Evolutionary conservation across 1,140 invertebrate genomes (phyloP), one percentile per base, ranked within the genome.

Genomic region (Mya arenaria): DNA sequence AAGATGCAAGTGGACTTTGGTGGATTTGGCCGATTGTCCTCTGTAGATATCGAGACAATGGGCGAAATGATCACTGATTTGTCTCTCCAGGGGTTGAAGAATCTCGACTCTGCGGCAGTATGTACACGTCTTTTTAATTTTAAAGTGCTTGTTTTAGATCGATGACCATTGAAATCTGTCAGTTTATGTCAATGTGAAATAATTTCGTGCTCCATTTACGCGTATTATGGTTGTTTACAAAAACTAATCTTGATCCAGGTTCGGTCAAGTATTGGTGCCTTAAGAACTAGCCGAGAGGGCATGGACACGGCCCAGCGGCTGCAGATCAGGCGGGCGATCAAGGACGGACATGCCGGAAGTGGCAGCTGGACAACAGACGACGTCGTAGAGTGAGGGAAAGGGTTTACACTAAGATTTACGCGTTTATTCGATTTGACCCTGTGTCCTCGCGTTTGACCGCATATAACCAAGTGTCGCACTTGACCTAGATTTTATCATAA

Each of bases 81-180:
- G 52, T 39, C 56, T 19, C n/a, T 58, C 56, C 60, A 30, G 32
- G 72, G 63, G n/a, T 41, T 75, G 36, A 62, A 75, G 48, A 41
- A 23, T 8, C 37, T 75, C 37, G n/a, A 60, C 19, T 4, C 52
- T 28, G 25, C 72, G n/a, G 58, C 19, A 17, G 72, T 75, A 60
- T 25, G 30, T 23, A 8, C 8, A 17, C 15, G 8, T 60, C 8
- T 17, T n/a, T n/a, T n/a, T 15, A 48, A 48, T 15, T 48, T n/a
- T 48, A 13, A 15, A 13, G 13, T n/a, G 13, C 44, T 48, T n/a
- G 13, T n/a, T 48, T n/a, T 48, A n/a, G n/a, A n/a, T n/a, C n/a
- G n/a, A n/a, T n/a, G n/a, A n/a, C n/a, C n/a, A n/a, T n/a, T n/a
- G n/a, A n/a, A n/a, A 13, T 48, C 44, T 48, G 13, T 48, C 44